phyloP scores from a whole-genome alignment of 1,140 invertebrate species.

The Trichonephila inaurata region DNA sequence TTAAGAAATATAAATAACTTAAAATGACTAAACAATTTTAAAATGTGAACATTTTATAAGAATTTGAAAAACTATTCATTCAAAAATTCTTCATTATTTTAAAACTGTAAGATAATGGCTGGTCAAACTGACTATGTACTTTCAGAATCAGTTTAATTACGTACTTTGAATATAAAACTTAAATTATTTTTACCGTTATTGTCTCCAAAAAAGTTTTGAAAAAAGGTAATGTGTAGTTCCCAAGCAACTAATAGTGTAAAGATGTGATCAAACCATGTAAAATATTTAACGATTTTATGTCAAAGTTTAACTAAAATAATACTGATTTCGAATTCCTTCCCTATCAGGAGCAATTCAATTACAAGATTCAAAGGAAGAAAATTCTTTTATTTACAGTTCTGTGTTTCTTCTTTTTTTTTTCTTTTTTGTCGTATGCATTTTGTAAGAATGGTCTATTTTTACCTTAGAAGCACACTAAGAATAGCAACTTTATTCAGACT shows the following conservation, averaged over 20 bases:
- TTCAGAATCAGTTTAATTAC: too few species aligned
- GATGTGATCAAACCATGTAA: background rate
- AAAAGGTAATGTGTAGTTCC: background rate
- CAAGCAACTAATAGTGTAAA: background rate
- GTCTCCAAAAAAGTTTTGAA: background rate
- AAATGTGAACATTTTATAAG: too few species aligned
- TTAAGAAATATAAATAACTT: too few species aligned
- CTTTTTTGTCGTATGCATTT: background rate
- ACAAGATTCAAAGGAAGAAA: slow-evolving; percentile 16
- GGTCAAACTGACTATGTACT: too few species aligned
- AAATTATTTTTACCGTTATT: too few species aligned
- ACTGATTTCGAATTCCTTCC: slow-evolving; percentile 60
- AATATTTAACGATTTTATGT: slow-evolving; percentile 22
- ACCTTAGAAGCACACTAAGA: background rate
- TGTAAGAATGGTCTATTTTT: too few species aligned
- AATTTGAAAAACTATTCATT: too few species aligned
- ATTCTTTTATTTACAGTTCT: background rate
- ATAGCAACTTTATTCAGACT: slow-evolving; percentile 1
- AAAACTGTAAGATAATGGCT: too few species aligned
- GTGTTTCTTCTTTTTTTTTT: too few species aligned
- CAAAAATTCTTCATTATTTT: too few species aligned
- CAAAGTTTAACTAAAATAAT: slow-evolving; percentile 1
- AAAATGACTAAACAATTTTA: too few species aligned
- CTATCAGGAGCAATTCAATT: slow-evolving; percentile 57
- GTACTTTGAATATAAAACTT: too few species aligned